Conservation (phyloP, 2,797 vertebrate species). For the Bovichtus variegatus region DNA sequence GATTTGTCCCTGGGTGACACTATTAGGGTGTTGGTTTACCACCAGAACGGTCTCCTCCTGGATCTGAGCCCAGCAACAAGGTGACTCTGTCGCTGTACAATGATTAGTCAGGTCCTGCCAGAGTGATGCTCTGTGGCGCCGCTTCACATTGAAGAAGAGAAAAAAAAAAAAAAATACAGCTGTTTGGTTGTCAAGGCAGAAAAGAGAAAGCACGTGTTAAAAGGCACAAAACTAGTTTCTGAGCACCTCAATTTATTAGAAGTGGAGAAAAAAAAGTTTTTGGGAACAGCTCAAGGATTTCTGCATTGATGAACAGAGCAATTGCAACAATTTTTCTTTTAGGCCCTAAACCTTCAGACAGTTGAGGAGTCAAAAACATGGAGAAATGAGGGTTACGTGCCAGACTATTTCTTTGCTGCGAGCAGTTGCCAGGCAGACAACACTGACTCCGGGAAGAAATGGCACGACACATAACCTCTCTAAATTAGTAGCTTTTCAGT, state of each 20-base stretch:
- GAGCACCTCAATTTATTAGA: slow-evolving; percentile 19
- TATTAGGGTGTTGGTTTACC: slow-evolving; percentile 67
- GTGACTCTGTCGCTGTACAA: slow-evolving; percentile 63
- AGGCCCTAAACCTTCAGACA: neutral
- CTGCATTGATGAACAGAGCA: slow-evolving; percentile 40
- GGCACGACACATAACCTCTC: neutral
- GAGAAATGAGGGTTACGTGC: neutral
- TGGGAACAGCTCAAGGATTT: slow-evolving; percentile 50
- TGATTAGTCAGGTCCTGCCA: slow-evolving; percentile 64
- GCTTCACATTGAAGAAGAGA: slow-evolving; percentile 28
- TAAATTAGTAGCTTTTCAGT: neutral
- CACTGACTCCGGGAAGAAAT: neutral
- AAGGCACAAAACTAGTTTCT: slow-evolving; percentile 5
- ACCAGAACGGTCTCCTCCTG: slow-evolving; percentile 60
- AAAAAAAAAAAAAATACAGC: neutral
- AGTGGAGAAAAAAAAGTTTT: slow-evolving; percentile 39
- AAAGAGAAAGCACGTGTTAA: neutral
- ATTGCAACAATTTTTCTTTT: slow-evolving; percentile 41
- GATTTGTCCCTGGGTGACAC: slow-evolving; percentile 58
- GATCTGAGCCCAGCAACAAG: slow-evolving; percentile 72
- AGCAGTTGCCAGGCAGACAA: slow-evolving; percentile 11
- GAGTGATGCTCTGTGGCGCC: slow-evolving; percentile 37
- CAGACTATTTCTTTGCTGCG: neutral
- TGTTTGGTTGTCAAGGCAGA: slow-evolving; percentile 20
- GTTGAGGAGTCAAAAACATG: neutral